These are phyloP conservation scores for Xiphorhynchus erythropygius DNA, from an alignment of 2,797 vertebrate species.

Conservation along the genomic window DNA sequence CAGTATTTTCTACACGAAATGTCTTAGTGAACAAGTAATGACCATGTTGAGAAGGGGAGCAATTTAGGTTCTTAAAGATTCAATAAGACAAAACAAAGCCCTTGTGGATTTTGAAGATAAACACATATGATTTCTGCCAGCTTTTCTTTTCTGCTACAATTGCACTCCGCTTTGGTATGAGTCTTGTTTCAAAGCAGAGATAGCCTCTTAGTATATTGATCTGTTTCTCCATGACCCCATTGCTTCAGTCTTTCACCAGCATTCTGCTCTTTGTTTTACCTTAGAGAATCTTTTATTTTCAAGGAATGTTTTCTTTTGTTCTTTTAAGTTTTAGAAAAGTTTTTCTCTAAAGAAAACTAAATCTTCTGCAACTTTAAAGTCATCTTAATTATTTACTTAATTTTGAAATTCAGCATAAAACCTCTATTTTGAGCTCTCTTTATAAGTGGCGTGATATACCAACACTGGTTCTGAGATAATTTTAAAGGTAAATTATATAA, in stretches of 20 bases:
- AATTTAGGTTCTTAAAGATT: background rate
- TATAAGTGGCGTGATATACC: background rate
- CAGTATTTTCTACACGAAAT: background rate
- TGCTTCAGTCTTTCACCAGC: background rate
- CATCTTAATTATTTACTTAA: background rate
- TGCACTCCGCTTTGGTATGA: background rate
- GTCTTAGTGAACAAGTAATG: background rate
- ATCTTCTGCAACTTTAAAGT: background rate
- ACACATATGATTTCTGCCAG: background rate
- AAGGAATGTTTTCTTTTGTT: background rate
- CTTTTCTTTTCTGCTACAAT: background rate
- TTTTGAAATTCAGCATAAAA: background rate
- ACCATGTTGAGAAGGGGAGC: background rate
- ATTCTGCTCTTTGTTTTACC: background rate
- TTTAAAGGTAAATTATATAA: background rate
- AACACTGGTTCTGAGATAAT: background rate
- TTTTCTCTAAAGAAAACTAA: background rate
- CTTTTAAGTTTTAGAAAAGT: background rate
- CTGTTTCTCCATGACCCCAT: background rate
- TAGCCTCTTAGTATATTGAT: background rate
- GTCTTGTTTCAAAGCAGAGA: background rate
- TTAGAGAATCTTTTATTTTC: background rate
- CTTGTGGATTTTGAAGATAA: background rate
- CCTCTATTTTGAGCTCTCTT: background rate
- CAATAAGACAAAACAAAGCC: background rate